Base-by-base conservation (phyloP, 2,113 vertebrate genomes). In the Sceloporus tristichus region DNA sequence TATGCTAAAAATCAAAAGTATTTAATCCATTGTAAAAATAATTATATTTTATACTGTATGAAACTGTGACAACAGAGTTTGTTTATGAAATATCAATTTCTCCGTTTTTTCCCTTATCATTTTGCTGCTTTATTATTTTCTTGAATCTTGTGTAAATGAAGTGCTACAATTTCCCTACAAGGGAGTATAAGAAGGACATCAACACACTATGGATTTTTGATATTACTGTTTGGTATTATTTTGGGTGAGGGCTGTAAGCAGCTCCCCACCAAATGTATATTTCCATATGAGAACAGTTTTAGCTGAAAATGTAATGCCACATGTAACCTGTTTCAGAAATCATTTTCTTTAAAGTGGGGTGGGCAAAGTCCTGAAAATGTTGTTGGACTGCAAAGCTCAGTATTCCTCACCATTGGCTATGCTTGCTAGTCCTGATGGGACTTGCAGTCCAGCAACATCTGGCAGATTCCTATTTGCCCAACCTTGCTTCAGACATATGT, bases 1-100 rank as follows among this genome's bases (percentile, higher is more conserved):
- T 90, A 70, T 93, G 56, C 42, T 92, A 82, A 86, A 48, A 40
- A 70, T 87, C 91, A 85, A 80, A 88, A 84, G 27, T 85, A 78
- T 62, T 92, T 93, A 92, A 42, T 74, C 85, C 86, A 85, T 42
- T 95, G 90, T 83, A 87, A 85, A 76, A 91, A 86, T 85, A 85
- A 85, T 92, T 85, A 9, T 91, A 81, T 85, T 18, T 0, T 93
- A 53, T 92, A 71, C 34, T 91, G 48, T 93, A 78, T 84, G 75
- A 73, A 93, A 87, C 91, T 93, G 88, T 93, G 90, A 90, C 0
- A 1, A 90, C 89, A 68, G 82, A 78, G 42, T 89, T 70, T 42
- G 87, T 90, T 88, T 34, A 86, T 89, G 73, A 59, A 78, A 93
- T 82, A 71, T 8, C 68, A 21, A 65, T 65, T 40, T 62, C n/a